Conservation (phyloP, 2,888 invertebrate species). For the Orthosia incerta region DNA sequence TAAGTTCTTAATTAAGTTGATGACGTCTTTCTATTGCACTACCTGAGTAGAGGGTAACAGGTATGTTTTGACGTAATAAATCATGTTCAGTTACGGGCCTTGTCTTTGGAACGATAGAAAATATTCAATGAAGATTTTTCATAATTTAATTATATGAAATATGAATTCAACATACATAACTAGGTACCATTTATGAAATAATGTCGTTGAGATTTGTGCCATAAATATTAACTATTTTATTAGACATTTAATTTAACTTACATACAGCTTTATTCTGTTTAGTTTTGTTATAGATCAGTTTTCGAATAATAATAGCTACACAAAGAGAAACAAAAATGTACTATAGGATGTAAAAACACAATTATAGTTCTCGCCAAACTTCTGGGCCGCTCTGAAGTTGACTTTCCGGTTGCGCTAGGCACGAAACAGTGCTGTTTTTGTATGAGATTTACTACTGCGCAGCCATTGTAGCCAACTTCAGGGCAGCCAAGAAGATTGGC, state of each 20-base stretch:
- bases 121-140: constrained; percentile 19
- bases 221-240: constrained; percentile 17
- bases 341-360: constrained; percentile 6
- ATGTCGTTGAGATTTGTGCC: constrained; percentile 36
- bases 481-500: too few relatives aligned
- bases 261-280: constrained; percentile 11
- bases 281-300: constrained; percentile 12
- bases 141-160: constrained; percentile 20
- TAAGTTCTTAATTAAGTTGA: neutral
- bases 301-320: neutral
- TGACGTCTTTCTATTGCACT: neutral
- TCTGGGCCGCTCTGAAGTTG: too few relatives aligned
- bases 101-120: constrained; percentile 24
- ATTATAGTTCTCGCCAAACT: neutral
- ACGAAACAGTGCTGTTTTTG: too few relatives aligned
- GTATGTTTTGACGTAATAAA: neutral
- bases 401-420: too few relatives aligned
- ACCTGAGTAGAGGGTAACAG: neutral
- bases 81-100: neutral
- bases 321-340: constrained; percentile 17
- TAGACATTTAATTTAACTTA: constrained; percentile 7
- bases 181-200: constrained; percentile 3
- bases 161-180: constrained; percentile 30
- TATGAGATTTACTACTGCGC: too few relatives aligned
- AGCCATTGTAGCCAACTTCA: too few relatives aligned